phyloP scores from a whole-genome alignment of 2,113 vertebrate species.

The Prinia subflava region DNA sequence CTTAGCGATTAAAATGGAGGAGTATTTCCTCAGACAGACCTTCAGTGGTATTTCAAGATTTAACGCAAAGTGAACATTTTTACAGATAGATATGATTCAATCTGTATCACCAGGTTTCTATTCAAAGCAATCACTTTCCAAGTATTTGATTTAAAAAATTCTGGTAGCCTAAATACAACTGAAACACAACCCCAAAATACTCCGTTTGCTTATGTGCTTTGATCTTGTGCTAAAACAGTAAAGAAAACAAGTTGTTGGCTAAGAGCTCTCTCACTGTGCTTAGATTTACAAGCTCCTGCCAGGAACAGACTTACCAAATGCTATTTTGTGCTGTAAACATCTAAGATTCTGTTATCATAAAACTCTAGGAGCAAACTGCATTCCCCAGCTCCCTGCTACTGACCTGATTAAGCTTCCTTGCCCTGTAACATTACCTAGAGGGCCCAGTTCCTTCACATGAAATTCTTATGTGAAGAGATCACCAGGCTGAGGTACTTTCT shows the following conservation, averaged over 20 bases:
- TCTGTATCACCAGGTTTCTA: background rate
- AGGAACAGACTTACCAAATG: background rate
- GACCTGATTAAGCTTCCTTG: background rate
- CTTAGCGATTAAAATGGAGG: background rate
- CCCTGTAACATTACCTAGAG: background rate
- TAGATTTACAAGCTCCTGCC: constrained; percentile 18
- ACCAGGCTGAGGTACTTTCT: background rate
- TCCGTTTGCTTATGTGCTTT: constrained; percentile 27
- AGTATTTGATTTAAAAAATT: background rate
- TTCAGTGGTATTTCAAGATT: background rate
- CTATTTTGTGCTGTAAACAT: background rate
- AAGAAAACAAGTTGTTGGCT: constrained; percentile 35
- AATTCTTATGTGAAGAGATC: background rate
- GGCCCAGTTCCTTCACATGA: background rate
- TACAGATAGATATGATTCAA: background rate
- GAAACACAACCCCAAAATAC: background rate
- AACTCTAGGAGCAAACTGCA: background rate
- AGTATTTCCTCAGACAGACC: background rate
- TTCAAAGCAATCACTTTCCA: background rate
- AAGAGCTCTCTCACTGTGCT: background rate
- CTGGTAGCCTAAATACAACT: background rate
- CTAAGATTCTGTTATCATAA: background rate
- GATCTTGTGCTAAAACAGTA: constrained; percentile 9
- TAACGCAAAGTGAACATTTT: background rate
- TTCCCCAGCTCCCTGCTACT: background rate